Evolutionary conservation across 2,113 vertebrate genomes (phyloP).

Genomic region (Grantiella picta): DNA sequence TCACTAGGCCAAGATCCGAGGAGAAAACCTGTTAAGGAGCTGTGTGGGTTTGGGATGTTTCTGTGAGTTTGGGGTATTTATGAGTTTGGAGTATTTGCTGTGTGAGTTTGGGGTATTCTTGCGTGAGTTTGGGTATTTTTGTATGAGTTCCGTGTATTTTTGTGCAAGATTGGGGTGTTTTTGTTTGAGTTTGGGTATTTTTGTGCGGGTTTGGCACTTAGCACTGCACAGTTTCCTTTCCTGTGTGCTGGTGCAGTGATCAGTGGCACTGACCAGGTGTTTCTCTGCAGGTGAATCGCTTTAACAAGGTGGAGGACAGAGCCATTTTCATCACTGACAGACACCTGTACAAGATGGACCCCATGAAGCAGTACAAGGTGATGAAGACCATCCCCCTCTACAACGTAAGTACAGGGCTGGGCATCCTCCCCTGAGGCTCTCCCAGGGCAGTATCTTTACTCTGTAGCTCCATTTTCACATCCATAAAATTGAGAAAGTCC

Average conservation of each 20-base stretch:
- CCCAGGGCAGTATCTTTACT: not conserved
- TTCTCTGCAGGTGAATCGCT: slow-evolving; percentile 88
- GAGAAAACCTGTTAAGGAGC: not conserved
- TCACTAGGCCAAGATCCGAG: not conserved
- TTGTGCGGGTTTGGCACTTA: not conserved
- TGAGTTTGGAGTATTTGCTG: no score
- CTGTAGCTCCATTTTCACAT: not conserved
- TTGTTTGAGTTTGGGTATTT: no score
- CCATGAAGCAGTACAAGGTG: slow-evolving; percentile 91
- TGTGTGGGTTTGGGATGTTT: not conserved
- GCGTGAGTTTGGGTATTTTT: not conserved
- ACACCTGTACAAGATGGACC: slow-evolving; percentile 98
- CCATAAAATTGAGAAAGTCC: not conserved
- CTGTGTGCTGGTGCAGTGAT: not conserved
- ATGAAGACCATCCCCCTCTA: slow-evolving; percentile 98
- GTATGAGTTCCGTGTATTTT: no score
- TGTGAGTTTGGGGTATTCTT: no score
- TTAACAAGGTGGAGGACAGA: slow-evolving; percentile 91
- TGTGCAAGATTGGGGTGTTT: not conserved
- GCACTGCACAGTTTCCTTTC: not conserved
- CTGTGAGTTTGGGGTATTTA: not conserved
- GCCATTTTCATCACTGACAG: slow-evolving; percentile 94
- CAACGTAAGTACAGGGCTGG: slow-evolving; percentile 77
- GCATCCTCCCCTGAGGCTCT: not conserved
- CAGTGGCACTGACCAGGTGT: not conserved